Evolutionary conservation across 2,113 vertebrate genomes (phyloP), one percentile per base, ranked within the genome.

Genomic region (Lucifuga dentata): DNA sequence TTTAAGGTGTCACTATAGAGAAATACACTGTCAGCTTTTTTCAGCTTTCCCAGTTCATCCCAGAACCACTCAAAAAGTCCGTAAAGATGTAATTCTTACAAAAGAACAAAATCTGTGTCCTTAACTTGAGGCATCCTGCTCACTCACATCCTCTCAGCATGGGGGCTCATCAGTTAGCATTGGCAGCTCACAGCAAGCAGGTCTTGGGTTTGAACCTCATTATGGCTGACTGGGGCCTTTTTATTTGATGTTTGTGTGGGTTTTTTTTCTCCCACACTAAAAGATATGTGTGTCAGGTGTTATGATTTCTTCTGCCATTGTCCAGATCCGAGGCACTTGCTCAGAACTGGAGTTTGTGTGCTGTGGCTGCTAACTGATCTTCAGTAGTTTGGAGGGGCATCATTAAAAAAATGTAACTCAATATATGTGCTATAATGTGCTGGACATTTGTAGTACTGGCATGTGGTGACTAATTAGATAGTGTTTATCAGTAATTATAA

Each of bases 401-500:
- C 48, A 38, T 17, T 50, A 36, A 44, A 35, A 46, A 41, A 11
- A 35, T 58, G 12, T 16, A 20, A 19, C 12, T 49, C 9, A 19
- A 13, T 68, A 57, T 52, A 60, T 43, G 19, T 74, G 32, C 43
- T 13, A 12, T 2, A 29, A 33, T 61, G 36, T 65, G n/a, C 33
- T 58, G 40, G 43, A 36, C 12, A 45, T 69, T 41, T 61, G 50
- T n/a, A 44, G 21, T 5, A 0, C 20, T 48, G 45, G 24, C 41
- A 58, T 46, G 53, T n/a, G 20, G 50, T 35, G 35, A 48, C 49
- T 15, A 46, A 35, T 73, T 43, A 15, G 41, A 36, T 23, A 45
- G 26, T 36, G 45, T 52, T 45, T 58, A 29, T 16, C 29, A 58
- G 58, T 50, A 41, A 23, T 63, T 50, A 60, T 70, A 73, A 45